Evolutionary conservation across 2,797 vertebrate genomes (phyloP).

Genomic region (Pangasius macronema): DNA sequence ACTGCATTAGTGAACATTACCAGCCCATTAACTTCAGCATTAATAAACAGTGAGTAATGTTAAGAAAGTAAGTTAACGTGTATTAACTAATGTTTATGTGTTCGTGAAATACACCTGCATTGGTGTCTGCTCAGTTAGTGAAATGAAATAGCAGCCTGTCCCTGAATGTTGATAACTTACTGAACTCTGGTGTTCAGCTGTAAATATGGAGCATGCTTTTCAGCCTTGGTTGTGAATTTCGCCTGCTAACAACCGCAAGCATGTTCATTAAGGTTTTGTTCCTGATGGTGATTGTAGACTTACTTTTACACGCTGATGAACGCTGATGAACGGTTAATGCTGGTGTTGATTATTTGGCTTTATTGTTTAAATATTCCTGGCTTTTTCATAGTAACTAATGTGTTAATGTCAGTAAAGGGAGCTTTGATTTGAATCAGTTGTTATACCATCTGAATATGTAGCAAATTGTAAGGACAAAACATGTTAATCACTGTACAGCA

Average conservation of each 20-base stretch:
- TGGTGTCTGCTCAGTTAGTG: background rate
- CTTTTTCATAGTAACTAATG: background rate
- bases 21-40: too few species aligned
- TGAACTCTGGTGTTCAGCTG: background rate
- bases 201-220: background rate
- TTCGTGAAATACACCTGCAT: background rate
- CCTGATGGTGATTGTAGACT: background rate
- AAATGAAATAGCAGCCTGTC: background rate
- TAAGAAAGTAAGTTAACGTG: background rate
- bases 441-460: background rate
- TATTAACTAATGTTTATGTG: background rate
- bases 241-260: background rate
- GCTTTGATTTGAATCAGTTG: background rate
- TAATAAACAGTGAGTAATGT: constrained; percentile 15
- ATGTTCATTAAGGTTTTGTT: background rate
- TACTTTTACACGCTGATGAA: background rate
- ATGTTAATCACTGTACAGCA: background rate
- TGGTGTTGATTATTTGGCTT: background rate
- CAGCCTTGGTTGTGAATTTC: background rate
- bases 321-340: background rate
- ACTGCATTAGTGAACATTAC: background rate
- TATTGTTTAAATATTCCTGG: background rate
- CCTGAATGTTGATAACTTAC: background rate
- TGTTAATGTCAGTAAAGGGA: background rate
- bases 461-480: background rate